A percentile compares a stretch with the other conserved stretches of the same genome.
Conservation (phyloP, 2,113 vertebrate genomes). For the Neodontobutis hainanensis region DNA sequence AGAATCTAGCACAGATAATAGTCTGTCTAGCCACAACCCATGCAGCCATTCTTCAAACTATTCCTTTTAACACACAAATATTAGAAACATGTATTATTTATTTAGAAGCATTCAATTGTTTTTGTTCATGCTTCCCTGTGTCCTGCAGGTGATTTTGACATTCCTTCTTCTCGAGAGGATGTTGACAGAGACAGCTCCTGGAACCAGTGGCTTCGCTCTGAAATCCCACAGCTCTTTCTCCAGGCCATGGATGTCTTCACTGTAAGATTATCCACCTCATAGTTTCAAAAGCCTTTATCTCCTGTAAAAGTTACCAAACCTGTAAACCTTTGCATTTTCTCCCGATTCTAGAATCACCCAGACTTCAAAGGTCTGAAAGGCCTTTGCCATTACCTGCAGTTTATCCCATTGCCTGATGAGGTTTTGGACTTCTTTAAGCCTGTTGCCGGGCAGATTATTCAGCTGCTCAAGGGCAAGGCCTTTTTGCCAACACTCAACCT, state of each 20-base stretch:
- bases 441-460: slow-evolving; percentile 80
- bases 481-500: slow-evolving; percentile 75
- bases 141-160: slow-evolving; percentile 81
- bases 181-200: slow-evolving; percentile 83
- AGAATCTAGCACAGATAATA: no score
- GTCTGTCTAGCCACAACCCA: no score
- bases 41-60: no score
- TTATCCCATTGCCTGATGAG: slow-evolving; percentile 79
- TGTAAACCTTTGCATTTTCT: background rate
- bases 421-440: slow-evolving; percentile 83
- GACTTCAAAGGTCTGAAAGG: slow-evolving; percentile 77
- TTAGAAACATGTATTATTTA: no score
- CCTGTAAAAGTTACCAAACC: background rate
- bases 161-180: slow-evolving; percentile 83
- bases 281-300: background rate
- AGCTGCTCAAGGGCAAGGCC: slow-evolving; percentile 78
- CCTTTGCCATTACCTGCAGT: slow-evolving; percentile 78
- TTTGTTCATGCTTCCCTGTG: background rate
- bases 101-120: background rate
- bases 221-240: slow-evolving; percentile 80
- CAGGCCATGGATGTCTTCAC: slow-evolving; percentile 78
- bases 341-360: slow-evolving; percentile 71
- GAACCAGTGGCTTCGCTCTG: slow-evolving; percentile 84
- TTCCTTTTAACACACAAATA: no score
- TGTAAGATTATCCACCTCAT: slow-evolving; percentile 58